Conservation (phyloP, 1,140 invertebrate genomes). For the Nomia melanderi region DNA sequence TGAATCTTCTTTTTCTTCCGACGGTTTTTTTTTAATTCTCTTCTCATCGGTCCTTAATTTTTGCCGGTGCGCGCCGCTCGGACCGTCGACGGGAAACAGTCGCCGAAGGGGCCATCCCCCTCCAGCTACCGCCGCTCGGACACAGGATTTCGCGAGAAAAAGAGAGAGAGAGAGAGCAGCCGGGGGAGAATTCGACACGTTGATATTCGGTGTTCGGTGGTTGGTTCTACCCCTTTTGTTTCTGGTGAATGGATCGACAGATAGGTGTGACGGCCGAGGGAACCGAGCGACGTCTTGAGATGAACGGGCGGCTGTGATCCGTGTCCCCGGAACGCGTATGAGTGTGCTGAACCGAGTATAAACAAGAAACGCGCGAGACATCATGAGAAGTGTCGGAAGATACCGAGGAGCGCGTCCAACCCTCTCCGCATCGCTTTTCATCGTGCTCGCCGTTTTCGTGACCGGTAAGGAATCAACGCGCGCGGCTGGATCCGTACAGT, state of each 20-base stretch:
- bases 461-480: constrained; percentile 68
- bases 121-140: too few relatives aligned
- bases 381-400: constrained; percentile 71
- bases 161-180: too few relatives aligned
- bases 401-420: constrained; percentile 61
- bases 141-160: too few relatives aligned
- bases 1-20: too few relatives aligned
- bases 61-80: too few relatives aligned
- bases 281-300: constrained; percentile 59
- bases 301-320: constrained; percentile 65
- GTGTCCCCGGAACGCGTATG: constrained; percentile 47
- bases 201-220: too few relatives aligned
- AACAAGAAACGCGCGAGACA: constrained; percentile 49
- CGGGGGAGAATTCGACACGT: too few relatives aligned
- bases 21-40: neutral
- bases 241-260: constrained; percentile 29
- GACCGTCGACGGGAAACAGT: too few relatives aligned
- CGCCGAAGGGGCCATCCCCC: too few relatives aligned
- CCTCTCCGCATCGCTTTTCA: constrained; percentile 65
- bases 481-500: neutral
- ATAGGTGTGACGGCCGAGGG: constrained; percentile 9
- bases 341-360: constrained; percentile 42
- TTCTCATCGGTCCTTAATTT: too few relatives aligned
- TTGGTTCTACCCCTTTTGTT: neutral
- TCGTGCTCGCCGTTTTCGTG: constrained; percentile 63